These are phyloP conservation scores for Oligia strigilis DNA, from an alignment of 2,888 invertebrate genomes.

Conservation along the genomic window DNA sequence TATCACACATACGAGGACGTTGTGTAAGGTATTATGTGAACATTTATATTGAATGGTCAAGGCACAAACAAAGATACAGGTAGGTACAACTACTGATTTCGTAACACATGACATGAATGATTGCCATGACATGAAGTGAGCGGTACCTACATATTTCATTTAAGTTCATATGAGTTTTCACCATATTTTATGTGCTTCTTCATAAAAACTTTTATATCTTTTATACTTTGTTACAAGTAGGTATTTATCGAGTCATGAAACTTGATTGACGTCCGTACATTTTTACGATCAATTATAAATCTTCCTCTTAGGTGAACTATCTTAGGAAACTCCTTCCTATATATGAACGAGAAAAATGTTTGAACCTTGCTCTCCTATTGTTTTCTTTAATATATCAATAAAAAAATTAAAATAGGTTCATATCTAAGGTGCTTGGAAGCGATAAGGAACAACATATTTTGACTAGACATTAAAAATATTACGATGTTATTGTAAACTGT, in stretches of 20 bases:
- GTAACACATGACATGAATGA: conserved; percentile 30
- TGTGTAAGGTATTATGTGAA: conserved; percentile 22
- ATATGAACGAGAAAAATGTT: conserved; percentile 14
- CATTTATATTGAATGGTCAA: conserved; percentile 9
- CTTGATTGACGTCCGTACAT: conserved; percentile 11
- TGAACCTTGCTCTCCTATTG: background rate
- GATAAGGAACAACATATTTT: conserved; percentile 32
- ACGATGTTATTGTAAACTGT: conserved; percentile 3
- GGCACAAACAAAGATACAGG: background rate
- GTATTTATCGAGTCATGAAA: conserved; percentile 35
- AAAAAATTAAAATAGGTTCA: conserved; percentile 36
- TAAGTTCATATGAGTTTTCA: background rate
- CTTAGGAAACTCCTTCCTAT: conserved; percentile 4
- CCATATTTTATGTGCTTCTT: background rate
- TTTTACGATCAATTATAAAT: conserved; percentile 25
- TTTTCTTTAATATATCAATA: conserved; percentile 23
- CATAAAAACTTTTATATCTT: conserved; percentile 2
- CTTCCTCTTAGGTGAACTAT: conserved; percentile 7
- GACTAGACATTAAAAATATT: conserved; percentile 1
- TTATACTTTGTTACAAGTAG: conserved; percentile 10
- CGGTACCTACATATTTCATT: background rate
- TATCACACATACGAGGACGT: background rate
- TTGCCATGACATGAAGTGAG: conserved; percentile 4
- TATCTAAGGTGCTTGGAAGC: conserved; percentile 10
- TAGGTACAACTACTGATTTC: conserved; percentile 32